Evolutionary conservation across 1,140 invertebrate genomes (phyloP).

Genomic region (Cydia splendana): DNA sequence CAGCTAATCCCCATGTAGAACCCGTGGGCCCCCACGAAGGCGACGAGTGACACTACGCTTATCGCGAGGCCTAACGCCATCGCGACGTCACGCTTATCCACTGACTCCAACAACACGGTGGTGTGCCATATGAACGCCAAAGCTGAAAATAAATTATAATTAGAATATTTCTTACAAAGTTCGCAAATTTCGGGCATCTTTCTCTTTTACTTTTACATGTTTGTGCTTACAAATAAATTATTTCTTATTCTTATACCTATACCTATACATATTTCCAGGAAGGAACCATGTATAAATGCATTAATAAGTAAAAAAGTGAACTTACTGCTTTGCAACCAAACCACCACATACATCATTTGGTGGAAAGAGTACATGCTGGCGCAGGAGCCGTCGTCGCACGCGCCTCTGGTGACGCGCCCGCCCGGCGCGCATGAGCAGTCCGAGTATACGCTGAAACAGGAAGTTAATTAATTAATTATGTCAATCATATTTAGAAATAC

Average conservation of each 20-base stretch:
- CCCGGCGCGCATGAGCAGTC: slow-evolving; percentile 6
- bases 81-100: slow-evolving; percentile 2
- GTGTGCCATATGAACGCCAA: slow-evolving; percentile 10
- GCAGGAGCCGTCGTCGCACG: too few species aligned
- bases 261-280: too few species aligned
- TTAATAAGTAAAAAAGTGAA: background rate
- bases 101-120: background rate
- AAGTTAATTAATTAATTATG: background rate
- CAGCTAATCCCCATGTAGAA: slow-evolving; percentile 1
- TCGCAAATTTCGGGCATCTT: too few species aligned
- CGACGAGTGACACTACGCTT: background rate
- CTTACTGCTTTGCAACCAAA: background rate
- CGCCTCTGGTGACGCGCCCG: background rate
- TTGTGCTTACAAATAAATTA: too few species aligned
- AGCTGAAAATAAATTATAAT: background rate
- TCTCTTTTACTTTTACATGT: too few species aligned
- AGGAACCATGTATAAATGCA: too few species aligned
- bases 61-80: background rate
- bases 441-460: slow-evolving; percentile 5
- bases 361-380: background rate
- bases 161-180: too few species aligned
- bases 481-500: too few species aligned
- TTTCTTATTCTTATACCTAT: too few species aligned
- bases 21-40: slow-evolving; percentile 1
- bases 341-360: background rate